Evolutionary conservation across 2,797 vertebrate species (phyloP).

Genomic region (Leucoraja ocellata): DNA sequence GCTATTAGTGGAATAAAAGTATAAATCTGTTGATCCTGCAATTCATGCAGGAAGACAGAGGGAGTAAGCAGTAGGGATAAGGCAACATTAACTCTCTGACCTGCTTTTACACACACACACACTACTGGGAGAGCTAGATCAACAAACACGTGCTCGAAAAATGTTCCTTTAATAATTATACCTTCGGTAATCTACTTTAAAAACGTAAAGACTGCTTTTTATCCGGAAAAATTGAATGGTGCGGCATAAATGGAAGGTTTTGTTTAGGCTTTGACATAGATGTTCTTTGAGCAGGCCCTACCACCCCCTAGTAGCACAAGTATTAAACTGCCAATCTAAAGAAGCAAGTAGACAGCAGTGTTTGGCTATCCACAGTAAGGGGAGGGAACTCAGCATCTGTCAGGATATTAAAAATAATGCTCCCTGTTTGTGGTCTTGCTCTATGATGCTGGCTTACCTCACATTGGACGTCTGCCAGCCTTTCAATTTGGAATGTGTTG

Average conservation of each 20-base stretch:
- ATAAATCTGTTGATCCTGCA: background rate
- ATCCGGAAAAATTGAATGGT: background rate
- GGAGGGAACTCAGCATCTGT: background rate
- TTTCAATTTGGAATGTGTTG: constrained; percentile 22
- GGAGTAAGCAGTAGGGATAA: background rate
- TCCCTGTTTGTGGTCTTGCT: constrained; percentile 24
- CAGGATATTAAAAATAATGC: constrained; percentile 36
- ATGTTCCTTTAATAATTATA: background rate
- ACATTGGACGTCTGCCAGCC: constrained; percentile 24
- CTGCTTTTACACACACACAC: background rate
- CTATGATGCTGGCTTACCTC: constrained; percentile 23
- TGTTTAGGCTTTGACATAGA: background rate
- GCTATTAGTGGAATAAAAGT: background rate
- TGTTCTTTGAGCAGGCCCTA: background rate
- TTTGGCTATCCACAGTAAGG: constrained; percentile 8
- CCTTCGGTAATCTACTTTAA: background rate
- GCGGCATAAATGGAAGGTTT: background rate
- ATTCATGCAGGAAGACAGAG: background rate
- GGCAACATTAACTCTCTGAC: background rate
- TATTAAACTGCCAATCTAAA: constrained; percentile 26
- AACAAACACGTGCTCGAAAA: background rate
- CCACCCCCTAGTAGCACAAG: background rate
- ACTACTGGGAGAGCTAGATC: background rate
- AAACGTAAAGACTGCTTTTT: background rate
- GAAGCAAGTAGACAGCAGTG: too few relatives aligned